These are phyloP conservation scores for Lerema accius DNA, from an alignment of 1,140 invertebrate species.

Conservation along the genomic window DNA sequence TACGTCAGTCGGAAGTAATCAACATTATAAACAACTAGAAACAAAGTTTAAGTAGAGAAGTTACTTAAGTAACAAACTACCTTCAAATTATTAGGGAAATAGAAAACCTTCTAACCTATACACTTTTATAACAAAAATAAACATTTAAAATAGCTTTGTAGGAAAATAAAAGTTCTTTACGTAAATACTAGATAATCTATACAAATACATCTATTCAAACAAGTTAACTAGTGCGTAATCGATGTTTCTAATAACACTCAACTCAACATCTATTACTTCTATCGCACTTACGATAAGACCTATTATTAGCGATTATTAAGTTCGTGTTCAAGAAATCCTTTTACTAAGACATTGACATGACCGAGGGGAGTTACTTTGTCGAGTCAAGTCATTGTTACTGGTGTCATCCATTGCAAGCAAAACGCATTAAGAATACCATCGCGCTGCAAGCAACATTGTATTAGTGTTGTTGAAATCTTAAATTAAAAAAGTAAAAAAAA, in stretches of 20 bases:
- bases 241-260: not conserved
- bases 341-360: slow-evolving; percentile 21
- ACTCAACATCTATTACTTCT: slow-evolving; percentile 14
- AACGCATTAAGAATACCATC: slow-evolving; percentile 13
- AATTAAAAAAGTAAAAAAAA: too few species aligned
- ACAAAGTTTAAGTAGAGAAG: too few species aligned
- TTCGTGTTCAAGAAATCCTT: slow-evolving; percentile 26
- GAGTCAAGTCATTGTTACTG: slow-evolving; percentile 18
- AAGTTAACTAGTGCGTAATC: not conserved
- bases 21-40: not conserved
- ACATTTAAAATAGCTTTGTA: too few species aligned
- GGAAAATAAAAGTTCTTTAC: too few species aligned
- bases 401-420: slow-evolving; percentile 17
- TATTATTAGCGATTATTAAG: slow-evolving; percentile 25
- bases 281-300: slow-evolving; percentile 10
- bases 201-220: not conserved
- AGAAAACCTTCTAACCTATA: too few species aligned
- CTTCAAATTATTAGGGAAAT: too few species aligned
- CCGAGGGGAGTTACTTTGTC: slow-evolving; percentile 14
- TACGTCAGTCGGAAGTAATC: not conserved
- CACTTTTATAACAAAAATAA: too few species aligned
- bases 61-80: too few species aligned
- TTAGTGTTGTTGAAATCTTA: not conserved
- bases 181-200: not conserved
- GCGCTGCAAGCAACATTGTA: slow-evolving; percentile 13